Base-by-base conservation (phyloP, 1,140 invertebrate genomes). In the Magallana angulata region DNA sequence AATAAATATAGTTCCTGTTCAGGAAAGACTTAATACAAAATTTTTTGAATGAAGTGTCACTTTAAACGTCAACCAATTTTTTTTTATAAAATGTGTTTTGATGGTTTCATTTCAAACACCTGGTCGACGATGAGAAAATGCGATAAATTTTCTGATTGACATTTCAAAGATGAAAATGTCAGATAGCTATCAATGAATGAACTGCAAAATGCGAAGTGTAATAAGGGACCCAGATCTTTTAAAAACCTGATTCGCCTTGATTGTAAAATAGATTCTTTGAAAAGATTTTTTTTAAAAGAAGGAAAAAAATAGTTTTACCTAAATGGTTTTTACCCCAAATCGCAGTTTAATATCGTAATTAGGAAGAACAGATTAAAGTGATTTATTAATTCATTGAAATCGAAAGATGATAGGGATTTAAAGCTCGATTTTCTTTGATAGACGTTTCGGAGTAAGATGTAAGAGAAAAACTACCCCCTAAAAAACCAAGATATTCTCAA, bases 151-250 rank as follows among this genome's bases (percentile, higher is more conserved):
- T 8, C 24, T 76, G 68, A 76, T 24, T 76, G 68, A 76, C 68
- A 76, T 76, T 76, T 76, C 68, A 76, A 36, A 76, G 68, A 76
- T 76, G 68, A 76, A 76, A 76, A 76, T 76, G 68, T 24, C 68
- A 76, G 68, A 76, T 76, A 76, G 68, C 14, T 30, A 76, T 76
- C 68, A 76, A 76, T 76, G 68, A 76, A 76, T 76, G 68, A 76
- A 76, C 24, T 76, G 11, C 1, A 30, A 76, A 76, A 76, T 76
- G 24, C 24, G 68, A 76, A 30, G 68, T 76, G 68, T 76, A 76
- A 76, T 76, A 30, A 30, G 68, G 68, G 68, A 76, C 68, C 68
- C 68, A 24, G 18, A 48, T 12, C 68, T 76, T 76, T 76, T 76
- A 30, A 76, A 76, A n/a, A 76, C 24, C 68, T 24, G 8, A 12